Conservation (phyloP, 2,113 vertebrate species). For the Candoia aspera region DNA sequence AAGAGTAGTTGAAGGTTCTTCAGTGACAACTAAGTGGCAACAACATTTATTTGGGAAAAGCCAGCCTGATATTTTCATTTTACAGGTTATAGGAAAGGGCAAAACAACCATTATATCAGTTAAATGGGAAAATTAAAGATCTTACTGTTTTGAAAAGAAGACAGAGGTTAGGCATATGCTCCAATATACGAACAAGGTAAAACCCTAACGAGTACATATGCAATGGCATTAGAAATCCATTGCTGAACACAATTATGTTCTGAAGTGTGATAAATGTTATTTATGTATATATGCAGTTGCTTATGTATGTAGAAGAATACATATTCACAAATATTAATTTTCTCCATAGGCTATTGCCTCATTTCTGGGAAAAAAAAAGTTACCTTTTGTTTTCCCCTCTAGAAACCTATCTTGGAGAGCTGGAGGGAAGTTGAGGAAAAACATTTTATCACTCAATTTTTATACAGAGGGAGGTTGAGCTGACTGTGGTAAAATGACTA, state of each 20-base stretch:
- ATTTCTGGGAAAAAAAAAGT: neutral
- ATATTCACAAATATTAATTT: neutral
- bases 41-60: neutral
- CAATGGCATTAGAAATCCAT: neutral
- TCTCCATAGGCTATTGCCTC: neutral
- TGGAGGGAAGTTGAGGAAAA: neutral
- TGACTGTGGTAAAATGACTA: neutral
- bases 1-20: neutral
- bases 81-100: neutral
- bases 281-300: neutral
- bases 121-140: neutral
- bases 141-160: neutral
- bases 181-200: neutral
- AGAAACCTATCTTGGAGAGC: neutral
- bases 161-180: too few species aligned
- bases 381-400: neutral
- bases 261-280: neutral
- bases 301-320: neutral
- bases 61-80: neutral
- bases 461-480: neutral
- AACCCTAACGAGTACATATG: neutral
- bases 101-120: constrained; percentile 29
- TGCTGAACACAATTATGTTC: neutral
- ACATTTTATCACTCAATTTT: neutral
- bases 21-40: neutral